Percentiles rank a stretch among this genome's conserved stretches.
Evolutionary conservation across 1,140 invertebrate genomes (phyloP).

Genomic region (Drosophila orosa): DNA sequence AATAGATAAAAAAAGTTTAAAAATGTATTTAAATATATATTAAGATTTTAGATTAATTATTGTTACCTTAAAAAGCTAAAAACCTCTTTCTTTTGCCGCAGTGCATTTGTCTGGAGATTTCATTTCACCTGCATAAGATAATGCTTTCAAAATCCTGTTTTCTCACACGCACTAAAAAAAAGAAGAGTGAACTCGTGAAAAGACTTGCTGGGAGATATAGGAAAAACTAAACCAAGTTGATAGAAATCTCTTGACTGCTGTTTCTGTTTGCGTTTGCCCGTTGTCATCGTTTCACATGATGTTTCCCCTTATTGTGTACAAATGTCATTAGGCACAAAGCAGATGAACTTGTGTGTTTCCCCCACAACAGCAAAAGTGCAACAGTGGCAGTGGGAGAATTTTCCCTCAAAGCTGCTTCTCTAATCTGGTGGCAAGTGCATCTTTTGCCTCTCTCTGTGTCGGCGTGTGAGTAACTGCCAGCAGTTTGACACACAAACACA

Average conservation of each 20-base stretch:
- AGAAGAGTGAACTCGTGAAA: conserved; percentile 18
- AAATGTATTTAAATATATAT: no score
- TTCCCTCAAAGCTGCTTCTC: conserved; percentile 32
- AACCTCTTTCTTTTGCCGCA: not conserved
- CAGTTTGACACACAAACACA: conserved; percentile 79
- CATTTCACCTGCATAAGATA: conserved; percentile 49
- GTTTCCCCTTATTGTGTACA: conserved; percentile 59
- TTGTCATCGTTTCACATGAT: conserved; percentile 44
- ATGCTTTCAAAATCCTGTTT: conserved; percentile 55
- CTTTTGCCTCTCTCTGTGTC: conserved; percentile 25
- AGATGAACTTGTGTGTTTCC: conserved; percentile 33
- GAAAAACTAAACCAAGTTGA: conserved; percentile 33
- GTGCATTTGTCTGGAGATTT: conserved; percentile 13
- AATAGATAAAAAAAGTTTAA: no score
- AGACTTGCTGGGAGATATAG: not conserved
- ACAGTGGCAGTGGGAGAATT: conserved; percentile 38
- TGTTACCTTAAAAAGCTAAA: no score
- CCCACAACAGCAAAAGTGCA: conserved; percentile 19
- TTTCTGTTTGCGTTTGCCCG: conserved; percentile 23
- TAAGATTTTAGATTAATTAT: no score
- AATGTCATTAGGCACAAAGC: conserved; percentile 76
- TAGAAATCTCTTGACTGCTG: conserved; percentile 59
- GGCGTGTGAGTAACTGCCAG: conserved; percentile 62
- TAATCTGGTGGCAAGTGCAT: conserved; percentile 65
- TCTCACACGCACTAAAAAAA: conserved; percentile 32